Percentiles rank a stretch among this genome's conserved stretches.
These are phyloP conservation scores for Hypomecis atomaria DNA, from an alignment of 2,888 invertebrate species.

Conservation along the genomic window DNA sequence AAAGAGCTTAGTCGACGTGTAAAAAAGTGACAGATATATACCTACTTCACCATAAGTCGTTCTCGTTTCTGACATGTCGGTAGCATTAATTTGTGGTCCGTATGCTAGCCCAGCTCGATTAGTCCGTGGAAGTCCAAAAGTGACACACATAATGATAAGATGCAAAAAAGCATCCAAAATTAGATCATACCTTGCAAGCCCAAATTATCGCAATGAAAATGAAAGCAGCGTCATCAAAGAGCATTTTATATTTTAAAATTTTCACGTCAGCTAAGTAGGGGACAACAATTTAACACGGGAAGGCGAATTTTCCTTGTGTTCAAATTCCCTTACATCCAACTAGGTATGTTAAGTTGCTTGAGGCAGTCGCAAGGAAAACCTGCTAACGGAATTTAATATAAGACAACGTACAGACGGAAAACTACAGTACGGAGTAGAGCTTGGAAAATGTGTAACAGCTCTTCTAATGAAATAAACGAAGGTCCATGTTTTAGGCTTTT, in stretches of 20 bases:
- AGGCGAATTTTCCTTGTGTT: neutral
- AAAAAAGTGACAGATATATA: no score
- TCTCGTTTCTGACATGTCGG: no score
- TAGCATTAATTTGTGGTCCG: no score
- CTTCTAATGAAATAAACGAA: no score
- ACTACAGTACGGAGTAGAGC: neutral
- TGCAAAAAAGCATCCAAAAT: neutral
- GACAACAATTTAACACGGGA: neutral
- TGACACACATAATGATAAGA: no score
- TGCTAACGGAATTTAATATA: constrained; percentile 38
- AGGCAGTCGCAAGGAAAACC: constrained; percentile 16
- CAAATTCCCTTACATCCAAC: constrained; percentile 10
- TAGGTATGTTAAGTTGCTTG: constrained; percentile 13
- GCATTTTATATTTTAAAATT: neutral
- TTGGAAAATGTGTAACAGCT: no score
- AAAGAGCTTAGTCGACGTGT: no score
- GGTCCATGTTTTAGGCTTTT: no score
- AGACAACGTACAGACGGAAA: constrained; percentile 12
- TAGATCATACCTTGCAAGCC: neutral
- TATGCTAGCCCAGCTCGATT: no score
- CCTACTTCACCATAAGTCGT: no score
- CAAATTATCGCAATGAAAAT: neutral
- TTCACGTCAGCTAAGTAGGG: neutral
- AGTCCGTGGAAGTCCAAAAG: no score
- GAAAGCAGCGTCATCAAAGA: neutral